These are phyloP conservation scores for Himalopsyche kuldschensis DNA, from an alignment of 2,888 invertebrate species.

Conservation along the genomic window DNA sequence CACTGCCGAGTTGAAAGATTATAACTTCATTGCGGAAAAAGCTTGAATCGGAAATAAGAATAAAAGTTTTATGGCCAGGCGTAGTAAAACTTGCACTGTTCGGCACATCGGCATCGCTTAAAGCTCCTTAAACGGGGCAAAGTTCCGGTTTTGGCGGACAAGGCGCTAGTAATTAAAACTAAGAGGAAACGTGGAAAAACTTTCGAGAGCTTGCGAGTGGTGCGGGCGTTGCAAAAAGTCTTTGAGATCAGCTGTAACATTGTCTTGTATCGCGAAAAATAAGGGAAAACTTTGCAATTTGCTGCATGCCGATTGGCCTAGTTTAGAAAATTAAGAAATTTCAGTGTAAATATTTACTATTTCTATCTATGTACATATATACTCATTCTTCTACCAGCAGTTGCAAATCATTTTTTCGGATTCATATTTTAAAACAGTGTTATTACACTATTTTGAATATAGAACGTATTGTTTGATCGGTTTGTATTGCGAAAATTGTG, in stretches of 20 bases:
- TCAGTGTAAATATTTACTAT: no score
- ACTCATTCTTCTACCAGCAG: no score
- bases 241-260: background rate
- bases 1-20: background rate
- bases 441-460: no score
- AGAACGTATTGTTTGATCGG: no score
- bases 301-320: no score
- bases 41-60: slow-evolving; percentile 5
- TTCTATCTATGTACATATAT: no score
- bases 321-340: no score
- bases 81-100: background rate
- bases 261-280: background rate
- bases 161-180: slow-evolving; percentile 35
- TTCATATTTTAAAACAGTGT: no score
- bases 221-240: background rate
- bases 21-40: background rate
- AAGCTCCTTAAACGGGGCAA: slow-evolving; percentile 17
- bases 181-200: slow-evolving; percentile 23
- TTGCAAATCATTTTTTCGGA: no score
- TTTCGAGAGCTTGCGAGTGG: slow-evolving; percentile 22
- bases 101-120: slow-evolving; percentile 19
- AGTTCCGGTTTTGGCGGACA: slow-evolving; percentile 30
- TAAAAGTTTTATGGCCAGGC: slow-evolving; percentile 14
- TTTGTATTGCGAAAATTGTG: no score
- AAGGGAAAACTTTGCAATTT: background rate